Evolutionary conservation across 2,797 vertebrate genomes (phyloP).

Genomic region (Urosaurus nigricauda): DNA sequence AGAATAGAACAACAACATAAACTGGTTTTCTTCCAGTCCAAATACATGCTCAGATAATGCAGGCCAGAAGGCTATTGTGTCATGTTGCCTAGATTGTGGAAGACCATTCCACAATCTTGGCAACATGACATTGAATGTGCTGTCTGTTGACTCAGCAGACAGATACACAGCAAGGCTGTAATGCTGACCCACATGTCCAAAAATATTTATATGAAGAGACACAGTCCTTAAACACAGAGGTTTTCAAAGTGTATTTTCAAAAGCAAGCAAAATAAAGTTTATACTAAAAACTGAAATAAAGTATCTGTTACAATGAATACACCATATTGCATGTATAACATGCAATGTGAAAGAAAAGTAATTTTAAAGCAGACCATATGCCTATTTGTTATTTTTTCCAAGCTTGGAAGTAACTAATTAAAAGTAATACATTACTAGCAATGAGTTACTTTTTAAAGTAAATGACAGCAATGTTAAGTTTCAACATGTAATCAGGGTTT

Average conservation of each 20-base stretch:
- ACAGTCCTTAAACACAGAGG: background rate
- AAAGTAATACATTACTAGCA: too few relatives aligned
- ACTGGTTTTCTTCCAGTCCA: background rate
- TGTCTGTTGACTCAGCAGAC: background rate
- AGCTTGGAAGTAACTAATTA: too few relatives aligned
- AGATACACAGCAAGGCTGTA: background rate
- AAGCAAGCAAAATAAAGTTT: background rate
- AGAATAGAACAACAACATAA: background rate
- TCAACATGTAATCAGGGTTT: too few relatives aligned
- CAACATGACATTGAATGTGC: background rate
- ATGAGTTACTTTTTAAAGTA: too few relatives aligned
- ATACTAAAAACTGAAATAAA: background rate
- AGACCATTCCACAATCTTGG: background rate
- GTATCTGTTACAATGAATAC: slow-evolving; percentile 30
- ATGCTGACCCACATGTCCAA: background rate
- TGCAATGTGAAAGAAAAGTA: background rate
- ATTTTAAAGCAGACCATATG: too few relatives aligned
- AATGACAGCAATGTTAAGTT: too few relatives aligned
- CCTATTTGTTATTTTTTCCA: too few relatives aligned
- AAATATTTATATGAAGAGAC: background rate
- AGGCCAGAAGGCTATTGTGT: background rate
- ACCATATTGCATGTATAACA: background rate
- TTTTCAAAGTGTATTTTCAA: background rate
- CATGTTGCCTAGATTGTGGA: too few relatives aligned
- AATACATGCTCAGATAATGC: background rate